These are phyloP conservation scores for Neogale vison DNA, from an alignment of 2,113 vertebrate genomes.

Conservation along the genomic window DNA sequence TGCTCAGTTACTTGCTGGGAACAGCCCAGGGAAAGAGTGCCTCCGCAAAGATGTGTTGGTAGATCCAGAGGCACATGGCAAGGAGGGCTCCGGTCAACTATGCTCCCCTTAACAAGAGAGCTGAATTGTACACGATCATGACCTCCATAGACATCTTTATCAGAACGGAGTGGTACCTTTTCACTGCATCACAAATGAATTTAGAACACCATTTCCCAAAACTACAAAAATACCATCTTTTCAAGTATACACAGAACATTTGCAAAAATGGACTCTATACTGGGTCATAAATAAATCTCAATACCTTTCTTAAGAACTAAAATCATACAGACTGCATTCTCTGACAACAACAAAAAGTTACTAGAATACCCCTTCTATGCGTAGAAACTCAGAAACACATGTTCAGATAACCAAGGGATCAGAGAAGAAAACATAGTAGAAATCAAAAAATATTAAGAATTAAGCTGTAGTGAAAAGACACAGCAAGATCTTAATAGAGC, in stretches of 20 bases:
- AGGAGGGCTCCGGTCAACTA: not conserved
- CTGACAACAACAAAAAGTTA: not conserved
- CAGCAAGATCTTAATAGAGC: not conserved
- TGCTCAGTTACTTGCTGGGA: not conserved
- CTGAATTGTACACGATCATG: not conserved
- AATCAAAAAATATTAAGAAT: not conserved
- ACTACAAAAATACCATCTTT: not conserved
- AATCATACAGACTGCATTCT: not conserved
- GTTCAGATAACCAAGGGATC: not conserved
- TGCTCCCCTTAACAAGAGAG: not conserved
- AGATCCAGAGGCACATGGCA: not conserved
- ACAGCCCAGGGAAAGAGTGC: not conserved
- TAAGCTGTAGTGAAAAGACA: not conserved
- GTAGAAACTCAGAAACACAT: not conserved
- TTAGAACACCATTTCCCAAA: not conserved
- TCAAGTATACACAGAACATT: not conserved
- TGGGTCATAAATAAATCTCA: not conserved
- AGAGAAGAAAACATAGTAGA: not conserved
- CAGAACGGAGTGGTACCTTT: not conserved
- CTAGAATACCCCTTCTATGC: not conserved
- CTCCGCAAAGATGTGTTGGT: not conserved
- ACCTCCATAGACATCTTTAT: not conserved
- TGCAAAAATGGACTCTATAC: not conserved
- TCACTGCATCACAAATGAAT: not conserved
- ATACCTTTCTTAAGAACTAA: not conserved